Evolutionary conservation across 2,113 vertebrate genomes (phyloP), one percentile per base, ranked within the genome.

Genomic region (Myanophis thanlyinensis): DNA sequence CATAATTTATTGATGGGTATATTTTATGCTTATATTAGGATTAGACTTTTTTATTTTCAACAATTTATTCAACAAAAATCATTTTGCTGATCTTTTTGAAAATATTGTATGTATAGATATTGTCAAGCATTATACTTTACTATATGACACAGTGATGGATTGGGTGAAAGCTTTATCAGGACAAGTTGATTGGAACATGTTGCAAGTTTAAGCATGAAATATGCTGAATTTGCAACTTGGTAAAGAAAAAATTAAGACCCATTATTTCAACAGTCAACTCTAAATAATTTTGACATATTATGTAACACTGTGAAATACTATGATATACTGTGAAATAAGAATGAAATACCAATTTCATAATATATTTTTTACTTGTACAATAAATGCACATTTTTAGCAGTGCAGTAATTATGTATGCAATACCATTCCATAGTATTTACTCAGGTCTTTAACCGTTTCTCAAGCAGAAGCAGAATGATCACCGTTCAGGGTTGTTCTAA

Each of bases 111-210:
- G 93, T 59, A 95, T 91, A 85, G 88, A 95, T 94, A 93, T 93
- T 97, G 97, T 94, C 93, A 92, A 93, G 95, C 94, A 93, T 73
- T 89, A 91, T 95, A 93, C 92, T 95, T 96, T 96, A 95, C 92
- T 96, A 93, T 93, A 94, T 94, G 94, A 93, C 95, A 96, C 91
- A 91, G 27, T 96, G 95, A 97, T 96, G 94, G 95, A 96, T 95
- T 96, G 94, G 96, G 56, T 93, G 93, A 94, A 95, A 97, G 95
- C 87, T 93, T 91, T 95, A 90, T 95, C 92, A 95, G 93, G 89
- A 94, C 90, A 91, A 93, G 91, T 3, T 86, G 91, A 95, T 91
- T 89, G 87, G 94, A 91, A 44, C 86, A 89, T 95, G 90, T 25
- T 67, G 3, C 48, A 94, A 85, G 93, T 96, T 92, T 91, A 94